Percentiles rank a stretch among this genome's conserved stretches.
Conservation (phyloP, 2,888 invertebrate genomes). For the Polydrusus cervinus region DNA sequence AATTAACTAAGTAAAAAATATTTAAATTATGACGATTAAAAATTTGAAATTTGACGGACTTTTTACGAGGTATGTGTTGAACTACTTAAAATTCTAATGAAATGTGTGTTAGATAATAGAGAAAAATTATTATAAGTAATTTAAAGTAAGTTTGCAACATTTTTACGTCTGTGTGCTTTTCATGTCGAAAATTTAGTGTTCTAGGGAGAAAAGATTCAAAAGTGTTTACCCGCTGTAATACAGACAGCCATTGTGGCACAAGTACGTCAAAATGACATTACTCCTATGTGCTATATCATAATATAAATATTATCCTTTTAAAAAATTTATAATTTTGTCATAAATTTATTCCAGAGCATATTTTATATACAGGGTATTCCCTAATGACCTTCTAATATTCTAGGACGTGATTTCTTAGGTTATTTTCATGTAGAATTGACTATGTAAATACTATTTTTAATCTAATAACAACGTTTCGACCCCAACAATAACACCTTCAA, state of each 20-base stretch:
- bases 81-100: constrained; percentile 40
- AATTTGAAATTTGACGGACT: constrained; percentile 37
- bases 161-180: constrained; percentile 48
- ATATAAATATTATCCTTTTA: too few species aligned
- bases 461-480: too few species aligned
- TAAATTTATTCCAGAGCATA: too few species aligned
- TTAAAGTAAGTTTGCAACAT: constrained; percentile 37
- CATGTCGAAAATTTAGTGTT: constrained; percentile 29
- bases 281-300: too few species aligned
- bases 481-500: too few species aligned
- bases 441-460: too few species aligned
- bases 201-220: constrained; percentile 22
- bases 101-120: constrained; percentile 51
- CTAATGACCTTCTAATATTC: too few species aligned
- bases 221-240: constrained; percentile 19
- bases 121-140: constrained; percentile 28
- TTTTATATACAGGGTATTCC: too few species aligned
- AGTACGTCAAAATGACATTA: neutral
- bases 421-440: too few species aligned
- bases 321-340: too few species aligned
- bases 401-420: too few species aligned
- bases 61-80: constrained; percentile 38
- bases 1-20: constrained; percentile 5
- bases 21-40: constrained; percentile 29
- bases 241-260: neutral